Evolutionary conservation across 2,888 invertebrate species (phyloP).

Genomic region (Hyposoter didymator): DNA sequence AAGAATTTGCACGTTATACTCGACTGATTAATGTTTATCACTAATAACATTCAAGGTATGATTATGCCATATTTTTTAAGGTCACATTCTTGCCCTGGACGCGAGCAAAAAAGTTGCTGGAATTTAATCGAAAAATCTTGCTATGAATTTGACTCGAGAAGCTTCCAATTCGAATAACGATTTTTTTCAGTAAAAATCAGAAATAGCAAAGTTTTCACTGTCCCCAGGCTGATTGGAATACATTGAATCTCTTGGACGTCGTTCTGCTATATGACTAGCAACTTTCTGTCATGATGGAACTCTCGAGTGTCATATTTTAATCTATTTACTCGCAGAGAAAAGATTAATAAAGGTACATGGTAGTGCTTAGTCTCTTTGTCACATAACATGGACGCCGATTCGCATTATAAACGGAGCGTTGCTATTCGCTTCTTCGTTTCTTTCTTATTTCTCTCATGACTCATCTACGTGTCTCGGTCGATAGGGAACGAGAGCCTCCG

Average conservation of each 20-base stretch:
- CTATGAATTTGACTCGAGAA: neutral
- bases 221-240: neutral
- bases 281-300: neutral
- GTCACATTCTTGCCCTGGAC: neutral
- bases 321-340: slow-evolving; percentile 61
- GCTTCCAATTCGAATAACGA: neutral
- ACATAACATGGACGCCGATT: slow-evolving; percentile 59
- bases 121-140: neutral
- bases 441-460: slow-evolving; percentile 42
- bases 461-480: slow-evolving; percentile 35
- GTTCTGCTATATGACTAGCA: neutral
- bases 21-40: neutral
- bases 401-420: slow-evolving; percentile 59
- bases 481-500: slow-evolving; percentile 49
- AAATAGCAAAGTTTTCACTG: neutral
- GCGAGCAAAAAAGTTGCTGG: neutral
- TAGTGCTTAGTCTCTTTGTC: slow-evolving; percentile 51
- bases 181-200: neutral
- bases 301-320: slow-evolving; percentile 21
- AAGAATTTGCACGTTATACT: neutral
- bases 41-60: neutral
- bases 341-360: slow-evolving; percentile 66
- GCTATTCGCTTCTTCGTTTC: neutral
- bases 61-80: neutral
- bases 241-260: neutral